Evolutionary conservation across 2,888 invertebrate species (phyloP), one percentile per base, ranked within the genome.

Genomic region (Teleogryllus oceanicus): DNA sequence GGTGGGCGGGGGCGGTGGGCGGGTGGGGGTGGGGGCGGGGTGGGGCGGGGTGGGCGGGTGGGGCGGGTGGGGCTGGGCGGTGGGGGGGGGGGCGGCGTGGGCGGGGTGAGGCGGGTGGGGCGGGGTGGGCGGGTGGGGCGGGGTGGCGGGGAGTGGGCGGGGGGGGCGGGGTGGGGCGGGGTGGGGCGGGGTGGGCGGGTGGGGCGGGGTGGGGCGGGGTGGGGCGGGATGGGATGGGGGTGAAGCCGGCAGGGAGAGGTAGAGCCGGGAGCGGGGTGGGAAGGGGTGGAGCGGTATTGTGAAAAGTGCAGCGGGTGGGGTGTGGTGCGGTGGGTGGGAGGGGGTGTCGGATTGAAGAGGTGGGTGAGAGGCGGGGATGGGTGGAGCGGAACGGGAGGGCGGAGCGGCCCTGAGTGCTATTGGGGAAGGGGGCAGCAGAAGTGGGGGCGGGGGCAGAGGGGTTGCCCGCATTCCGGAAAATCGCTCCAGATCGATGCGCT

Each of bases 401-500:
- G 37, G 8, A 37, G 37, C 37, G 37, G 37, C 37, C 37, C 37
- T 37, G 16, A n/a, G 13, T 18, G 62, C 16, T 13, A 62, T n/a
- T 62, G 16, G 16, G 13, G 62, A 62, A n/a, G 62, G n/a, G 16
- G 16, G 4, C n/a, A n/a, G n/a, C 5, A n/a, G n/a, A 4, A 13
- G 13, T 13, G 8, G 16, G 62, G 13, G 62, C 16, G 62, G 13
- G 62, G 62, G 62, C 16, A 62, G n/a, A n/a, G n/a, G n/a, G 16
- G 62, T 3, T 13, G n/a, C 62, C 62, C 62, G 62, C 62, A 62
- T 62, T 62, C 62, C n/a, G 62, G 62, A 18, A 62, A 62, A 62
- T 62, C 62, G 62, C 62, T n/a, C 62, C 62, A 62, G 62, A 62
- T 62, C 62, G 62, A 62, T 62, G 16, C 62, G 62, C 62, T 62